phyloP scores from a whole-genome alignment of 2,888 invertebrate species.

The Andrena bucephala region DNA sequence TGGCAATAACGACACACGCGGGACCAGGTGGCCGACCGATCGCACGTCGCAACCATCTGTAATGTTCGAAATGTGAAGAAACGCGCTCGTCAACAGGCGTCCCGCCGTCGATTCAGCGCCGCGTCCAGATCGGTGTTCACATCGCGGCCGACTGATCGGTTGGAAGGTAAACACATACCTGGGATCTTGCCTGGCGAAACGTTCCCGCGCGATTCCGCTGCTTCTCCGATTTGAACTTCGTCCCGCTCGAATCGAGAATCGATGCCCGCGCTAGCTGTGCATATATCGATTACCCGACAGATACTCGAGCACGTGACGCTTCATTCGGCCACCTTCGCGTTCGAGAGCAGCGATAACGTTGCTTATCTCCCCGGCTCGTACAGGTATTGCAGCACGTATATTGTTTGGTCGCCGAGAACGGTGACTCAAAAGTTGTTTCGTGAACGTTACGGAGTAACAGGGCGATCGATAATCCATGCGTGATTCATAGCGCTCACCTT shows the following conservation, averaged over 20 bases:
- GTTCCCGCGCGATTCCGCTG: background rate
- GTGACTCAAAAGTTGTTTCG: constrained; percentile 1
- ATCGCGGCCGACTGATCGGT: constrained; percentile 5
- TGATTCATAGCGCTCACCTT: constrained; percentile 46
- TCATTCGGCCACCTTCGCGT: background rate
- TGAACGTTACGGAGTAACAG: background rate
- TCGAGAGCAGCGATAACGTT: background rate
- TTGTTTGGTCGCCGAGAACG: no score
- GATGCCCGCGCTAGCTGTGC: background rate
- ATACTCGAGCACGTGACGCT: background rate
- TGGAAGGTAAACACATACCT: constrained; percentile 25
- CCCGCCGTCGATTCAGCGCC: background rate
- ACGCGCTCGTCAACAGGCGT: constrained; percentile 7
- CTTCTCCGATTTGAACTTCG: background rate
- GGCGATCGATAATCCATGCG: constrained; percentile 37
- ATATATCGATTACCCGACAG: background rate
- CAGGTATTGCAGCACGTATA: background rate
- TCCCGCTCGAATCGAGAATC: background rate
- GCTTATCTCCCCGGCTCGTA: background rate
- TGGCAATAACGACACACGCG: constrained; percentile 23
- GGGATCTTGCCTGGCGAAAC: background rate
- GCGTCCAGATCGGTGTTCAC: constrained; percentile 3
- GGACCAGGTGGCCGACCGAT: constrained; percentile 31
- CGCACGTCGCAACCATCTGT: constrained; percentile 53
- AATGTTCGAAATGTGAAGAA: constrained; percentile 21